These are phyloP conservation scores for Capitella teleta DNA, from an alignment of 1,140 invertebrate species.

Conservation along the genomic window DNA sequence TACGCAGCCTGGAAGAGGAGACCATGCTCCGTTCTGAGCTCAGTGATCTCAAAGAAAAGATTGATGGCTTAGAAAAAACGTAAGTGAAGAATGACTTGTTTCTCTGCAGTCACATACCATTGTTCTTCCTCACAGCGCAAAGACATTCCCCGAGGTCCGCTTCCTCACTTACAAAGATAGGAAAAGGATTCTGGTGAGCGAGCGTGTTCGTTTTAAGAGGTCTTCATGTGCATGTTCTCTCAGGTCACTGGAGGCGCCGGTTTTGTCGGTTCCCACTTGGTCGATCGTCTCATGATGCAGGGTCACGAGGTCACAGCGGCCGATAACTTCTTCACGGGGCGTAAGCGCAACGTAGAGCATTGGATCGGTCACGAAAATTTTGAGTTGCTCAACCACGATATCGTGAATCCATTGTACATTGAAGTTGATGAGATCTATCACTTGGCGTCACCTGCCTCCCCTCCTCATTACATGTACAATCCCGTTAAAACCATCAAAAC, in stretches of 20 bases:
- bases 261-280: conserved; percentile 96
- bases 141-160: conserved; percentile 79
- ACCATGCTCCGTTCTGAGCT: too few species aligned
- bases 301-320: conserved; percentile 97
- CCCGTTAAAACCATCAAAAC: conserved; percentile 99
- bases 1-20: too few species aligned
- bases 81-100: too few species aligned
- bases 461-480: conserved; percentile 99
- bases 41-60: too few species aligned
- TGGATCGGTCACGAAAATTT: conserved; percentile 99
- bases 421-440: conserved; percentile 99
- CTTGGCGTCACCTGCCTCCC: conserved; percentile 93
- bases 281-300: conserved; percentile 86
- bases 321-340: conserved; percentile 96
- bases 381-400: conserved; percentile 96
- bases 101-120: too few species aligned
- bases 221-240: conserved; percentile 19
- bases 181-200: conserved; percentile 73
- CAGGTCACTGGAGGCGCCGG: conserved; percentile 93
- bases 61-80: too few species aligned
- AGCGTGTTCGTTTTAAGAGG: conserved; percentile 7
- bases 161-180: conserved; percentile 80
- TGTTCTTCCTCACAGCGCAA: conserved; percentile 46
- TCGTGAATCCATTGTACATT: conserved; percentile 93
- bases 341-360: conserved; percentile 93